These are phyloP conservation scores for Hirtodrosophila histrioides DNA, from an alignment of 2,888 invertebrate species.

Conservation along the genomic window DNA sequence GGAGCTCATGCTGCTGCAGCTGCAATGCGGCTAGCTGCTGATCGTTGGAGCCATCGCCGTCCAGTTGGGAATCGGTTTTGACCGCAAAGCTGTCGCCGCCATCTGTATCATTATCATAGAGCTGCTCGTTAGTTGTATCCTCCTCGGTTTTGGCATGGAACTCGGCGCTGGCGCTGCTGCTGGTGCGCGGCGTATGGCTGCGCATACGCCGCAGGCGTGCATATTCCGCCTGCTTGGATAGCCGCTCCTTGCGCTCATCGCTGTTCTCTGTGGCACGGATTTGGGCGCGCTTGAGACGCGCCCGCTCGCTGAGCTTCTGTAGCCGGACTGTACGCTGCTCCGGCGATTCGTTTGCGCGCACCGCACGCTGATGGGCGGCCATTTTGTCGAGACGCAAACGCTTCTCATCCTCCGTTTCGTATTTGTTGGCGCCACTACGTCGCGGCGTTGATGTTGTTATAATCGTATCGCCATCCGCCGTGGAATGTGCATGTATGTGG, in stretches of 20 bases:
- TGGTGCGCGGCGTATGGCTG: constrained; percentile 81
- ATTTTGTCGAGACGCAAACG: constrained; percentile 83
- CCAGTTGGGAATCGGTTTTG: constrained; percentile 60
- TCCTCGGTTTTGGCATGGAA: constrained; percentile 68
- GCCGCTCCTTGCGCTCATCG: constrained; percentile 82
- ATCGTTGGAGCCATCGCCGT: constrained; percentile 58
- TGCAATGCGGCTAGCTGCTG: constrained; percentile 64
- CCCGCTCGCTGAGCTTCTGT: constrained; percentile 83
- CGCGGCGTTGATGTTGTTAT: constrained; percentile 57
- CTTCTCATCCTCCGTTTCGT: constrained; percentile 84
- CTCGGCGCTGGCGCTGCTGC: constrained; percentile 73
- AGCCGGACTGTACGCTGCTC: constrained; percentile 82
- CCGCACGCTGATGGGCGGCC: constrained; percentile 83
- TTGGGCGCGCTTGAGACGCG: constrained; percentile 83
- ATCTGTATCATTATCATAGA: constrained; percentile 77
- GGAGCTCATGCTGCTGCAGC: constrained; percentile 69
- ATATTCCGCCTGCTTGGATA: constrained; percentile 84
- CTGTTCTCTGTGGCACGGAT: constrained; percentile 81
- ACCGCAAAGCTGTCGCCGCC: constrained; percentile 61
- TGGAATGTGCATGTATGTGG: constrained; percentile 79
- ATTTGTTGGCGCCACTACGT: constrained; percentile 82
- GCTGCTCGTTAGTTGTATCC: constrained; percentile 72
- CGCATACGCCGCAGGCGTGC: constrained; percentile 83
- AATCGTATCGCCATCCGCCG: constrained; percentile 59
- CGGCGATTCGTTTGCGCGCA: constrained; percentile 83